Conservation (phyloP, 2,888 invertebrate genomes). For the Drosophila neotestacea region DNA sequence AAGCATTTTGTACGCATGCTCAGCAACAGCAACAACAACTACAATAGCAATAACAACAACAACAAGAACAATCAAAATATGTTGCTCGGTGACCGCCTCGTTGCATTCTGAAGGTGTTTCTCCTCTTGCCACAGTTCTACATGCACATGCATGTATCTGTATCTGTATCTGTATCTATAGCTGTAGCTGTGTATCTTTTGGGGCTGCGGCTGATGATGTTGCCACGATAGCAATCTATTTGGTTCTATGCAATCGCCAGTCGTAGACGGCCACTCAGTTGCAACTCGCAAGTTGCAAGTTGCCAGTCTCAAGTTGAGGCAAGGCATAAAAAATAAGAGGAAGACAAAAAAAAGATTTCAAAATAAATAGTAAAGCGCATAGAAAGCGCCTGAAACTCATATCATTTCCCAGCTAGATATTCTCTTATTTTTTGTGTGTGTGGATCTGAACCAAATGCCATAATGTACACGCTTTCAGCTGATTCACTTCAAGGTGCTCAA, state of each 20-base stretch:
- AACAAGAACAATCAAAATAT: conserved; percentile 65
- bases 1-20: conserved; percentile 80
- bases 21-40: conserved; percentile 50
- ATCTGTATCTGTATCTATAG: conserved; percentile 2
- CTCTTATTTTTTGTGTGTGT: conserved; percentile 6
- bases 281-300: background rate
- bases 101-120: conserved; percentile 79
- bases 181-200: conserved; percentile 52
- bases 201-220: conserved; percentile 76
- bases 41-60: conserved; percentile 36
- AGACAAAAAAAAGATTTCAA: conserved; percentile 18
- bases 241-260: conserved; percentile 73
- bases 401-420: conserved; percentile 60
- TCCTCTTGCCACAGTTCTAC: conserved; percentile 25
- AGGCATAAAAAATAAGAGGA: conserved; percentile 22
- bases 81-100: conserved; percentile 75
- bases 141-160: conserved; percentile 34
- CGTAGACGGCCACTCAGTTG: conserved; percentile 41
- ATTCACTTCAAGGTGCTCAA: conserved; percentile 60
- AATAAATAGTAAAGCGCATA: conserved; percentile 36
- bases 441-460: conserved; percentile 55
- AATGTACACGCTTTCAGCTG: conserved; percentile 72
- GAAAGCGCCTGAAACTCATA: conserved; percentile 56
- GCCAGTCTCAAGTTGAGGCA: conserved; percentile 41
- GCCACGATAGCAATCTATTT: conserved; percentile 82